Percentiles rank a stretch among this genome's conserved stretches.
phyloP scores from a whole-genome alignment of 1,140 invertebrate genomes.

The Eupristina koningsbergeri region DNA sequence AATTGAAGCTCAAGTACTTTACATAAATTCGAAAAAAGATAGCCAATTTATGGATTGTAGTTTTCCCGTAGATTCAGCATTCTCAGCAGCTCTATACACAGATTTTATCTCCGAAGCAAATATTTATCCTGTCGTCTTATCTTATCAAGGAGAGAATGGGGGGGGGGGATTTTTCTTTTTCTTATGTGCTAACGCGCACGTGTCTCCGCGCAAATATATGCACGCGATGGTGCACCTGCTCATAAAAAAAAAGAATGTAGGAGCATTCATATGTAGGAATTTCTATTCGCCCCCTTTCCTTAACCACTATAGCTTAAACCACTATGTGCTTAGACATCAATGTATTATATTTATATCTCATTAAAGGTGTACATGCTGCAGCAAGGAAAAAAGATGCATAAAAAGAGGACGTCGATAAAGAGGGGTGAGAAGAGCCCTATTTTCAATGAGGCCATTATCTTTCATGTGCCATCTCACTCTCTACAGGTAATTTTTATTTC shows the following conservation, averaged over 20 bases:
- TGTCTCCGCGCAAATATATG: too few species aligned
- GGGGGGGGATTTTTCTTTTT: too few species aligned
- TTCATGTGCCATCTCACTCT: conserved; percentile 80
- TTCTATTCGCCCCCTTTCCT: too few species aligned
- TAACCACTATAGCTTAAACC: too few species aligned
- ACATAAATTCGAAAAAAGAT: too few species aligned
- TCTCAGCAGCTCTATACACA: not conserved
- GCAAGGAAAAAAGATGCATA: conserved; percentile 83
- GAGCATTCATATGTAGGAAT: not conserved
- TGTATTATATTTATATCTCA: conserved; percentile 23
- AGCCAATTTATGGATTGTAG: too few species aligned
- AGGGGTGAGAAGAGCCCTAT: conserved; percentile 81
- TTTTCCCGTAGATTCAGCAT: not conserved
- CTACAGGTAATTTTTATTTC: conserved; percentile 72
- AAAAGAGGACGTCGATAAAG: conserved; percentile 83
- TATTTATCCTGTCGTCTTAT: not conserved
- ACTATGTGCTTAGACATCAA: not conserved
- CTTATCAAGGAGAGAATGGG: not conserved
- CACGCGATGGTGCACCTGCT: not conserved
- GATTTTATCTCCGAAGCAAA: not conserved
- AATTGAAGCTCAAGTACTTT: not conserved
- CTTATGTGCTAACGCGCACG: not conserved
- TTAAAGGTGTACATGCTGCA: conserved; percentile 82
- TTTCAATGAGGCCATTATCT: conserved; percentile 87
- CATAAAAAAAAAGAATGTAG: not conserved